These are phyloP conservation scores for Xylota sylvarum DNA, from an alignment of 2,888 invertebrate genomes.

Conservation along the genomic window DNA sequence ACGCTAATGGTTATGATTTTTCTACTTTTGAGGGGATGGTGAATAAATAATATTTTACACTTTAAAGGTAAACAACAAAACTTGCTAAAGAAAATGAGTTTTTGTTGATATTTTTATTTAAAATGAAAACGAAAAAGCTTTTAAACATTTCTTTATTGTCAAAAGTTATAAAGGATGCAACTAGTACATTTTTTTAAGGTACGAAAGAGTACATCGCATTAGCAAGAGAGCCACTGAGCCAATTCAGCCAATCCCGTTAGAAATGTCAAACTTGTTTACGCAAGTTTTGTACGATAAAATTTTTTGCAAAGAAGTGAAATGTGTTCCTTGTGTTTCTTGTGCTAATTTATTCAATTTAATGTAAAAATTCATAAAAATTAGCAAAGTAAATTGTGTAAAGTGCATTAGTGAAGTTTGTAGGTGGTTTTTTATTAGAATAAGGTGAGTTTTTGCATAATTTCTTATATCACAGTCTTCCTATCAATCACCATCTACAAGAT, in stretches of 20 bases:
- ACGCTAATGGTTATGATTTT: slow-evolving; percentile 63
- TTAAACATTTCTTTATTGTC: too few relatives aligned
- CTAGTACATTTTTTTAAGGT: too few relatives aligned
- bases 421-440: background rate
- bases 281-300: background rate
- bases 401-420: background rate
- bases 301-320: background rate
- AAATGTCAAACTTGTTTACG: background rate
- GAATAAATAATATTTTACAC: slow-evolving; percentile 40
- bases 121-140: background rate
- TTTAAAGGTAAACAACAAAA: slow-evolving; percentile 32
- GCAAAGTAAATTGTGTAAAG: background rate
- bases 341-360: background rate
- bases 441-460: background rate
- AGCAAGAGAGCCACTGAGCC: background rate
- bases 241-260: background rate
- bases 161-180: too few relatives aligned
- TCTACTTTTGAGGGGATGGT: slow-evolving; percentile 18
- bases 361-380: background rate
- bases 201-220: too few relatives aligned
- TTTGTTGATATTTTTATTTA: background rate
- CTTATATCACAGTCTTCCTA: too few relatives aligned
- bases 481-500: too few relatives aligned
- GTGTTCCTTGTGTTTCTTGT: background rate
- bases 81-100: background rate